Conservation (phyloP, 2,113 vertebrate genomes). For the Todiramphus saurophagus region DNA sequence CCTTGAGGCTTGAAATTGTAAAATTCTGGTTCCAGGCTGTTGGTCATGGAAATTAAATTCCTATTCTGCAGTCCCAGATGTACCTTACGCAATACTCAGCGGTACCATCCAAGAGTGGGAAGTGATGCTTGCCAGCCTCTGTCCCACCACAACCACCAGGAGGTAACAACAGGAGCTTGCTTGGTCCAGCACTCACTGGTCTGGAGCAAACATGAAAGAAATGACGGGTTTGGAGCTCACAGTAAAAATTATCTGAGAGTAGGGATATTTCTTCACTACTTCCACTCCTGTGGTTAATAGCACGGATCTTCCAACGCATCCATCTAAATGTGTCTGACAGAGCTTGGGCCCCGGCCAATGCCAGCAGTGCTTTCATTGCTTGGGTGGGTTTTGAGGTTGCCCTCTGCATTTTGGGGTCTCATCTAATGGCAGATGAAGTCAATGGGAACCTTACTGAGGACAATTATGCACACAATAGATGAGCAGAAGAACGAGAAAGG, state of each 20-base stretch:
- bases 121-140: neutral
- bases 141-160: neutral
- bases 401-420: neutral
- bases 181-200: neutral
- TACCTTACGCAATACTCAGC: neutral
- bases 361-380: neutral
- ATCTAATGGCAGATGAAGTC: neutral
- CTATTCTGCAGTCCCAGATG: neutral
- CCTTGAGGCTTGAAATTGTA: neutral
- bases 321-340: neutral
- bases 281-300: neutral
- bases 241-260: neutral
- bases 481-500: neutral
- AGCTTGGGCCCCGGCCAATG: neutral
- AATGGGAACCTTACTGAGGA: neutral
- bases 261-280: neutral
- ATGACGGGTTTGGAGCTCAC: neutral
- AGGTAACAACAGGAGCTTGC: neutral
- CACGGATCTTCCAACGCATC: neutral
- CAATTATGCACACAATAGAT: neutral
- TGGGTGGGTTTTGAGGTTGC: neutral
- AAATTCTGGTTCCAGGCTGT: neutral
- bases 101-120: neutral
- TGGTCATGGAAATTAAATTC: neutral
- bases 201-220: neutral